A percentile compares a stretch with the other conserved stretches of the same genome.
These are phyloP conservation scores for Melitaea athalia DNA, from an alignment of 2,888 invertebrate species.

Conservation along the genomic window DNA sequence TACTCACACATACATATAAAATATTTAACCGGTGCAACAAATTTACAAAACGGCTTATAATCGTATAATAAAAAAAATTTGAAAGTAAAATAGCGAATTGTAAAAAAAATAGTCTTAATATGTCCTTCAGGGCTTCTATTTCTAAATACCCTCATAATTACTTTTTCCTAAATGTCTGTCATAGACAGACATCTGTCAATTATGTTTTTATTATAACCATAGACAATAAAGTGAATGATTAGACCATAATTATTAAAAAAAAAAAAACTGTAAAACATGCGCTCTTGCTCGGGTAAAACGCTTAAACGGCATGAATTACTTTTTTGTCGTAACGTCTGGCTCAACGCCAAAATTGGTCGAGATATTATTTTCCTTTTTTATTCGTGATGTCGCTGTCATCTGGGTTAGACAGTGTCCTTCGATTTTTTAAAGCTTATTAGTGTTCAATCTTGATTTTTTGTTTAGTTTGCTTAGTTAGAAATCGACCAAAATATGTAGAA, in stretches of 20 bases:
- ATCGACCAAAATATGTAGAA: background rate
- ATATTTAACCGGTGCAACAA: too few relatives aligned
- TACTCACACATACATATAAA: too few relatives aligned
- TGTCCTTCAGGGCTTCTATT: too few relatives aligned
- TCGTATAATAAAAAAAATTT: too few relatives aligned
- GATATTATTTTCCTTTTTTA: conserved; percentile 16
- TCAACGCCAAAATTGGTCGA: conserved; percentile 16
- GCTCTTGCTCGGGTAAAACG: conserved; percentile 14
- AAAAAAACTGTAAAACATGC: background rate
- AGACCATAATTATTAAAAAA: background rate
- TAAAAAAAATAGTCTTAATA: too few relatives aligned
- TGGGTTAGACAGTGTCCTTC: conserved; percentile 11
- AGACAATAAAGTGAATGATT: background rate
- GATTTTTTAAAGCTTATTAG: conserved; percentile 19
- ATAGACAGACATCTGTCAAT: too few relatives aligned
- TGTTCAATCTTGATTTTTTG: conserved; percentile 4
- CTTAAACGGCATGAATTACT: background rate
- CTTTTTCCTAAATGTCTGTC: too few relatives aligned
- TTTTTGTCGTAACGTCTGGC: conserved; percentile 18
- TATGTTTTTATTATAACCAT: too few relatives aligned
- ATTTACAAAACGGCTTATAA: too few relatives aligned
- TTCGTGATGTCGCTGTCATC: conserved; percentile 12
- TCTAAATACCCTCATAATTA: too few relatives aligned
- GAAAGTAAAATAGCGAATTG: too few relatives aligned
- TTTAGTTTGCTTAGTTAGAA: conserved; percentile 1